Evolutionary conservation across 2,888 invertebrate species (phyloP).

Genomic region (Acronicta alni): DNA sequence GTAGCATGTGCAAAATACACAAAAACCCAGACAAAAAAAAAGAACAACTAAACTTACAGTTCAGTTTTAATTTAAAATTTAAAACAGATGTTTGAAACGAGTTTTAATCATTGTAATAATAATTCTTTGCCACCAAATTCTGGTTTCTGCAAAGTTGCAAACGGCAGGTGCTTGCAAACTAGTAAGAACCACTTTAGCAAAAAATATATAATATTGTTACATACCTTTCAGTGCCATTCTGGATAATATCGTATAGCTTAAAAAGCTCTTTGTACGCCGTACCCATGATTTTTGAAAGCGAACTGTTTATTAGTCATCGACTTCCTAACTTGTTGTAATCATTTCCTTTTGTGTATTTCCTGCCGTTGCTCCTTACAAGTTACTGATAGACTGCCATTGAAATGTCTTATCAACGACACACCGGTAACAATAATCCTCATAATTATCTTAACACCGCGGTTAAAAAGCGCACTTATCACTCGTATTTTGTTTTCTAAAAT

Average conservation of each 20-base stretch:
- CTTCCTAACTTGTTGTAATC: constrained; percentile 74
- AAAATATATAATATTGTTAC: constrained; percentile 44
- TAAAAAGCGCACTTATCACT: constrained; percentile 27
- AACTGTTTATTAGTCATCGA: constrained; percentile 68
- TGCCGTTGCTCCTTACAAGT: constrained; percentile 64
- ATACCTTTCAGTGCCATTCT: constrained; percentile 90
- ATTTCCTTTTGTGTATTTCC: constrained; percentile 83
- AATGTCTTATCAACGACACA: constrained; percentile 39
- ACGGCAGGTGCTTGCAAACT: constrained; percentile 44
- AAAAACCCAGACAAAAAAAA: neutral
- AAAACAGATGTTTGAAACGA: no score
- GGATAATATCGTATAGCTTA: constrained; percentile 91
- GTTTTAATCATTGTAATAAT: constrained; percentile 19
- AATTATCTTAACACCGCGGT: constrained; percentile 29
- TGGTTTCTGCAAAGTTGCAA: constrained; percentile 25
- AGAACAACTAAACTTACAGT: no score
- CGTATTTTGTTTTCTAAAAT: constrained; percentile 46
- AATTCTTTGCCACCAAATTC: constrained; percentile 21
- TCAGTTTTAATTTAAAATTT: no score
- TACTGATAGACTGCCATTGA: constrained; percentile 62
- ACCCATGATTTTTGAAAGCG: constrained; percentile 76
- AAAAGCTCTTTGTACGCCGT: constrained; percentile 81
- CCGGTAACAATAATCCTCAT: constrained; percentile 39
- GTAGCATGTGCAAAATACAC: constrained; percentile 12
- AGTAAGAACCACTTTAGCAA: constrained; percentile 2